These are phyloP conservation scores for Zaprionus bogoriensis DNA, from an alignment of 2,888 invertebrate genomes.

Conservation along the genomic window DNA sequence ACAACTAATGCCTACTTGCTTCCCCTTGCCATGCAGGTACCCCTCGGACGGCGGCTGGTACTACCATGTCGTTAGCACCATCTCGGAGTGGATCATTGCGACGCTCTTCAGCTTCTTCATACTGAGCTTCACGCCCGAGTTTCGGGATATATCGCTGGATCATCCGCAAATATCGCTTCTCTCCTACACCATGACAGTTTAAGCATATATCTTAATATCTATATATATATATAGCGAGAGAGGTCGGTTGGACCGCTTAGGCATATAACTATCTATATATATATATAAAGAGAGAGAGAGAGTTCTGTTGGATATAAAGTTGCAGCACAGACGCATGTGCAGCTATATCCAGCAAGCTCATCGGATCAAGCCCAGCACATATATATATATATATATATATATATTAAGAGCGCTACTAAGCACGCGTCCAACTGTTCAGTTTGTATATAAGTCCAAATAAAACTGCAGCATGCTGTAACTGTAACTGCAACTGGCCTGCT, in stretches of 20 bases:
- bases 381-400: no score
- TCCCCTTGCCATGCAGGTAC: conserved; percentile 69
- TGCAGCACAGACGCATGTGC: no score
- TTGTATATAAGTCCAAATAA: no score
- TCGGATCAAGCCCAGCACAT: no score
- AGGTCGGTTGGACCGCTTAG: not conserved
- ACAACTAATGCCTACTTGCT: no score
- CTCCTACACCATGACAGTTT: conserved; percentile 75
- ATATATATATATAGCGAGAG: not conserved
- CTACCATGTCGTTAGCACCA: conserved; percentile 86
- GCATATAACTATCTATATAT: not conserved
- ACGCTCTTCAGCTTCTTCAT: conserved; percentile 86
- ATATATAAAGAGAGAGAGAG: no score
- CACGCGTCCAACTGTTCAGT: no score
- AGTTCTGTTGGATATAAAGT: no score
- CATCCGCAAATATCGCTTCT: conserved; percentile 83
- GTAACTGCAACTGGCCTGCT: no score
- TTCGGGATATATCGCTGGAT: conserved; percentile 85
- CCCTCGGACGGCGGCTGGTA: conserved; percentile 87
- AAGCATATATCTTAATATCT: conserved; percentile 32
- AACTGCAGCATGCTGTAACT: no score
- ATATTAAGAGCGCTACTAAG: no score
- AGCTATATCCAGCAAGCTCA: no score
- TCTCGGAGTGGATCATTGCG: conserved; percentile 87
- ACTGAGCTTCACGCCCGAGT: conserved; percentile 86